A percentile compares a stretch with the other conserved stretches of the same genome.
Conservation (phyloP, 2,113 vertebrate species). For the Forbesichthys agassizii region DNA sequence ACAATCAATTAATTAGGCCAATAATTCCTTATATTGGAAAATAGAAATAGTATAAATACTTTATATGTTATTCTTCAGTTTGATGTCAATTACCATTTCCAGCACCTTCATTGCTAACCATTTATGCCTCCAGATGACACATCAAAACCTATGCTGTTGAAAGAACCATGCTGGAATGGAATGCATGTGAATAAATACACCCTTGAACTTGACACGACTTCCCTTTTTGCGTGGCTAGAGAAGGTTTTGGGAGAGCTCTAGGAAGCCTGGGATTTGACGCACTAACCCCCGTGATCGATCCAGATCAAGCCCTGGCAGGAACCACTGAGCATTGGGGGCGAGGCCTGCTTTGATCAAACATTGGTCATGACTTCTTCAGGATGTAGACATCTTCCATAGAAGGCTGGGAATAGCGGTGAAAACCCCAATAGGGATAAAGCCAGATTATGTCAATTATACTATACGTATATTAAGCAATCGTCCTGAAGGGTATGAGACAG, state of each 20-base stretch:
- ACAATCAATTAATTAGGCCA: conserved; percentile 48
- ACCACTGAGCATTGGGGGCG: conserved; percentile 66
- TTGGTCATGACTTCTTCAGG: conserved; percentile 71
- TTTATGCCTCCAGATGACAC: neutral
- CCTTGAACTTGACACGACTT: conserved; percentile 70
- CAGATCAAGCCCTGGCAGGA: conserved; percentile 67
- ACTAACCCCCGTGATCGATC: conserved; percentile 70
- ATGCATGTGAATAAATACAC: conserved; percentile 30
- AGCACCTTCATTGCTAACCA: conserved; percentile 20
- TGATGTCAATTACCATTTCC: conserved; percentile 33
- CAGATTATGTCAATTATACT: conserved; percentile 66
- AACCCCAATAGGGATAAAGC: conserved; percentile 62
- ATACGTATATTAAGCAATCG: conserved; percentile 41
- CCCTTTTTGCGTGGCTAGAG: conserved; percentile 40
- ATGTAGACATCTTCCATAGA: conserved; percentile 63
- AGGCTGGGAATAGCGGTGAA: conserved; percentile 60
- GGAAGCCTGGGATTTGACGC: conserved; percentile 66
- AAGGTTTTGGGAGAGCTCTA: conserved; percentile 35
- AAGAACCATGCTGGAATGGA: conserved; percentile 9
- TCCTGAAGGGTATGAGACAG: conserved; percentile 28
- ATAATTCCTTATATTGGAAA: conserved; percentile 8
- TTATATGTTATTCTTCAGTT: neutral
- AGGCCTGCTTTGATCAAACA: conserved; percentile 73
- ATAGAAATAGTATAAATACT: neutral
- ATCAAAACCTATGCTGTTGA: conserved; percentile 3